Evolutionary conservation across 2,113 vertebrate genomes (phyloP), one percentile per base, ranked within the genome.

Genomic region (Ceyx margarethae): DNA sequence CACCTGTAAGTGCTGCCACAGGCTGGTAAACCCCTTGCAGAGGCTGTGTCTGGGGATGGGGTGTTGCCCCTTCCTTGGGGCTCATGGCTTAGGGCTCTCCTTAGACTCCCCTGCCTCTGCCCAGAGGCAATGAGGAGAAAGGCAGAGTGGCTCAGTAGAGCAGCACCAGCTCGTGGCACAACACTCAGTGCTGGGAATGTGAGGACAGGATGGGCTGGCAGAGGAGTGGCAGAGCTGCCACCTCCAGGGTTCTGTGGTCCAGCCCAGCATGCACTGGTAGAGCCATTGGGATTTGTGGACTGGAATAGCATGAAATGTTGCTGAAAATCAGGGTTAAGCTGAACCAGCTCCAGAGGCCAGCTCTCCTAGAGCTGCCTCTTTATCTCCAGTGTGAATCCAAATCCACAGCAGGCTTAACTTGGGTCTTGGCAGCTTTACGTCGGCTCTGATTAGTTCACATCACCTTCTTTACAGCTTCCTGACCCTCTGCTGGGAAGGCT

Each of bases 321-420:
- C 58, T 93, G 91, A 72, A 94, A 95, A 96, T 95, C 89, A 60
- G 0, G 86, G 95, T 94, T 96, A 95, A 96, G 86, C 93, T 69
- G 81, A 89, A 84, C 21, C 1, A 0, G 88, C 83, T 95, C 78
- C 86, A 87, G 85, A 79, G 90, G 81, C 77, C 95, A 84, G 57
- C 62, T 58, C 72, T 74, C 56, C 0, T 3, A 88, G 81, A 94
- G 74, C 80, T 3, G 42, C 77, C 46, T 91, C 84, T 88, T 95
- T 91, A 94, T 94, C 95, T 92, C 69, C 90, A 86, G 81, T 43
- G 74, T 66, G 95, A 65, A 91, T 88, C 92, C 90, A 95, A 95
- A 96, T 91, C 95, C 93, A 95, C 83, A 12, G 18, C 7, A 9
- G 83, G 95, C 90, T 96, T 95, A 95, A 13, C 81, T 53, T 1